Evolutionary conservation across 2,888 invertebrate genomes (phyloP), one percentile per base, ranked within the genome.

Genomic region (Empis livida): DNA sequence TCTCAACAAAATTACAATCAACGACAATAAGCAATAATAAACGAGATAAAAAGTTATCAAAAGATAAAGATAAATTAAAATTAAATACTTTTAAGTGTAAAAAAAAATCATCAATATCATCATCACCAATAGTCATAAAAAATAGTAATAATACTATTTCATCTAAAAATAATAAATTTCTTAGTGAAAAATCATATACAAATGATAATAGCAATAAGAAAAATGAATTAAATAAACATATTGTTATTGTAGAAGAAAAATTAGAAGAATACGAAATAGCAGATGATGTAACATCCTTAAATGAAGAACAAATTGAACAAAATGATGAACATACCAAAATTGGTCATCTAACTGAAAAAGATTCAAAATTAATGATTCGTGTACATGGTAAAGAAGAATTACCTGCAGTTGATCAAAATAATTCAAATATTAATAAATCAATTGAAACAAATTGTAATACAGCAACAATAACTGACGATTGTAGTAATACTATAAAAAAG

Each of bases 371-470:
- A 2, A 64, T 70, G 61, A 72, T 76, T 17, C 74, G 71, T 20
- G 80, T 79, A 30, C 77, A 81, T 55, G 84, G 83, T 13, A 78
- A 77, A 60, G 84, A 84, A 63, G 85, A 84, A 67, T 65, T 82
- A 55, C 82, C 84, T 1, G 73, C 75, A 47, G 73, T 75, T 31
- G 68, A 73, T 55, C 48, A 32, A 43, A 15, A 16, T 43, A 17
- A 20, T 6, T 11, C 13, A 23, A 14, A 35, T 13, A 17, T 17
- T 14, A 20, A 17, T 8, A 27, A 27, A 27, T 8, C 23, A 27
- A 27, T 27, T 27, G 23, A 27, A 27, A 27, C 23, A 27, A 27
- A 27, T 27, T 27, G 23, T 8, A 27, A 27, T 27, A 6, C 8
- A 30, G 11, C 9, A 30, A 32, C 11, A 32, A 17, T 31, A 16